These are phyloP conservation scores for Siderastrea radians DNA, from an alignment of 92 coral and sea anemone genomes.

Conservation along the genomic window DNA sequence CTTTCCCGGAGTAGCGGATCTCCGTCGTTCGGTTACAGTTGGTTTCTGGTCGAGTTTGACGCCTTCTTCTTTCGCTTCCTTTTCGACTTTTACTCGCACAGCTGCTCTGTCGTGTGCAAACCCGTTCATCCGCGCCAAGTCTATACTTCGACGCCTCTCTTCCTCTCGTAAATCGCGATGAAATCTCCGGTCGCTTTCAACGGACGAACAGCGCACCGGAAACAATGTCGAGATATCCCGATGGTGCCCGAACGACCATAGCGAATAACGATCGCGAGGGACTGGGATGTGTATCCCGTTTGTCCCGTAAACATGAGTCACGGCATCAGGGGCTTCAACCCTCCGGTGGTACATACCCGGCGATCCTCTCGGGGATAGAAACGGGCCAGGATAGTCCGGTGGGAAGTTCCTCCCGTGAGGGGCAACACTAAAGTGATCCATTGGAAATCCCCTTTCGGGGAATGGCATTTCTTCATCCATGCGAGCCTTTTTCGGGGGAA, in stretches of 20 bases:
- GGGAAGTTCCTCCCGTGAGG: constrained; percentile 49
- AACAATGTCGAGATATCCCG: constrained; percentile 75
- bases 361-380: constrained; percentile 54
- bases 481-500: constrained; percentile 81
- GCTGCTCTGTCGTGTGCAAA: constrained; percentile 25
- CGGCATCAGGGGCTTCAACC: constrained; percentile 32
- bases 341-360: constrained; percentile 66
- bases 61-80: constrained; percentile 15
- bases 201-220: constrained; percentile 79
- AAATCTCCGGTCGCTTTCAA: constrained; percentile 56
- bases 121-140: constrained; percentile 32
- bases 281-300: constrained; percentile 56
- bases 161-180: constrained; percentile 30
- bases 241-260: constrained; percentile 69
- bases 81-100: constrained; percentile 29
- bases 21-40: constrained; percentile 7
- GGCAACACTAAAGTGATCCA: constrained; percentile 64
- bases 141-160: constrained; percentile 26
- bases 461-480: constrained; percentile 49
- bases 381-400: constrained; percentile 61
- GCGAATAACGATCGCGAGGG: constrained; percentile 60
- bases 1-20: constrained; percentile 13
- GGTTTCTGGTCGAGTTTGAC: constrained; percentile 17
- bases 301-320: constrained; percentile 44
- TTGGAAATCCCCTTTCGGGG: constrained; percentile 48